Conservation (phyloP, 2,888 invertebrate genomes). For the Cantharis rufa region DNA sequence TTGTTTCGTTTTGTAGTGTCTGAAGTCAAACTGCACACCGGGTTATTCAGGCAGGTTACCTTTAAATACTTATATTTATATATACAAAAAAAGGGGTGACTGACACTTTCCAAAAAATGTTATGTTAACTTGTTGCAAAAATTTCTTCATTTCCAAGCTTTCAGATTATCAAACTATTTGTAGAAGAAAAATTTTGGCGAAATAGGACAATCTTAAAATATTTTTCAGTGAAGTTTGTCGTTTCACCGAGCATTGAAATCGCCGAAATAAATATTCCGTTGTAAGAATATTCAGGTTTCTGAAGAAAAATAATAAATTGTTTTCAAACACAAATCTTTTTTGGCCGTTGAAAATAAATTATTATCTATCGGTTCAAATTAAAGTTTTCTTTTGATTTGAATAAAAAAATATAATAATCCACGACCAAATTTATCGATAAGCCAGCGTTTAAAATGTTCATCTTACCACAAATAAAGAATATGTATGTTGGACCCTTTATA, state of each 20-base stretch:
- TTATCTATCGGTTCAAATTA: too few relatives aligned
- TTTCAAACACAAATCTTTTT: too few relatives aligned
- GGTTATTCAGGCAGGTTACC: conserved; percentile 20
- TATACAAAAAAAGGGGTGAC: conserved; percentile 10
- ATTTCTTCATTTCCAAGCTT: neutral
- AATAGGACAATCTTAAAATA: neutral
- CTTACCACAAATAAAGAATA: neutral
- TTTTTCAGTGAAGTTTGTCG: neutral
- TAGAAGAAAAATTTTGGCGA: neutral
- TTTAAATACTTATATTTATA: conserved; percentile 20
- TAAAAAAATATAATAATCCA: neutral
- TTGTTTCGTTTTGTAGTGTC: conserved; percentile 30
- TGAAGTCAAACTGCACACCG: conserved; percentile 28
- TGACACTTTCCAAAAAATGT: conserved; percentile 20
- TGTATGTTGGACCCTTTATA: conserved; percentile 5
- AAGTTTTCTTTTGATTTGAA: too few relatives aligned
- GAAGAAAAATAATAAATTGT: neutral
- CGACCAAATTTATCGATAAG: neutral
- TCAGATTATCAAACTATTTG: neutral
- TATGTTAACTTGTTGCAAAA: neutral
- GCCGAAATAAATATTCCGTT: neutral
- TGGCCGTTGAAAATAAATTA: too few relatives aligned
- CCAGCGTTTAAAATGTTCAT: neutral
- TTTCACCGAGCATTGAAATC: neutral
- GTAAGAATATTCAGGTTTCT: neutral